Conservation (phyloP, 2,113 vertebrate species). For the Garra rufa region DNA sequence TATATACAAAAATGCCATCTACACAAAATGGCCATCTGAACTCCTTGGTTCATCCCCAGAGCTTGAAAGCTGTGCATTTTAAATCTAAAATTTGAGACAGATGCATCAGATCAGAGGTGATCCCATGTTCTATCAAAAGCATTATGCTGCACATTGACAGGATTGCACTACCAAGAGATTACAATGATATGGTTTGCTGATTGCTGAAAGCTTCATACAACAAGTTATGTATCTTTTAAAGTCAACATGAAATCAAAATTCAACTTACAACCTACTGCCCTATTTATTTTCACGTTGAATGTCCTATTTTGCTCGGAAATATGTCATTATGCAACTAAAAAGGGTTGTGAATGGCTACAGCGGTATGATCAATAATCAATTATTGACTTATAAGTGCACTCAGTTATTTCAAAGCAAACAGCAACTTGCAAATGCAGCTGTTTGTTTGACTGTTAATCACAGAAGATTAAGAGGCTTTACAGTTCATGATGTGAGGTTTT, state of each 20-base stretch:
- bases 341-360: background rate
- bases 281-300: background rate
- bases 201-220: background rate
- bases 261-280: background rate
- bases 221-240: conserved; percentile 14
- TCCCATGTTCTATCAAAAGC: conserved; percentile 28
- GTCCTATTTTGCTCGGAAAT: background rate
- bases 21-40: conserved; percentile 13
- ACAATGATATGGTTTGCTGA: conserved; percentile 21
- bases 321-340: background rate
- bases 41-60: conserved; percentile 22
- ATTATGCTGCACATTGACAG: background rate
- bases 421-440: background rate
- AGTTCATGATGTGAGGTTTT: background rate
- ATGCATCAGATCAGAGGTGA: conserved; percentile 45
- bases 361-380: background rate
- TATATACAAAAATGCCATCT: background rate
- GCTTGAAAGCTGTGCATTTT: conserved; percentile 29
- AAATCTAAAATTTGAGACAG: conserved; percentile 40
- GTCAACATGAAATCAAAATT: background rate
- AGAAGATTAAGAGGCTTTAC: background rate
- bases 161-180: conserved; percentile 35
- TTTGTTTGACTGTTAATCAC: background rate
- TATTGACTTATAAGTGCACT: background rate
- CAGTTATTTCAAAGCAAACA: background rate